A percentile compares a stretch with the other conserved stretches of the same genome.
Conservation (phyloP, 1,140 invertebrate species). For the Trichonephila clavata region DNA sequence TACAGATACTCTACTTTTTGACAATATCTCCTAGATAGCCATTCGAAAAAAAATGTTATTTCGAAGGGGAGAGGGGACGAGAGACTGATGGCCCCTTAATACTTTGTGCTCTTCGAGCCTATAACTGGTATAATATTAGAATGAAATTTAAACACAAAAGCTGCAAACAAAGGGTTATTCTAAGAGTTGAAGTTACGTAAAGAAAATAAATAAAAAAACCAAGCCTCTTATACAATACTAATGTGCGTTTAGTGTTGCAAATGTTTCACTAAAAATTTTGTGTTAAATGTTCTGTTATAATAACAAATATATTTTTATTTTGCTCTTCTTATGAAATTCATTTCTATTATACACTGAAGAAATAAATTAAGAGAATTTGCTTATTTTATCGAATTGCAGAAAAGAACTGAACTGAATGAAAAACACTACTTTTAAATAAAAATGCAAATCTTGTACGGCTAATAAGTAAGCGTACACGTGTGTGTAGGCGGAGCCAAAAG, state of each 20-base stretch:
- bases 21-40: conserved; percentile 2
- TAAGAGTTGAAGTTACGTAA: neutral
- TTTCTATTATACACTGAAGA: too few relatives aligned
- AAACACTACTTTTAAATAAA: too few relatives aligned
- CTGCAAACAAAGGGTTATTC: neutral
- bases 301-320: too few relatives aligned
- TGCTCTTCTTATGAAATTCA: too few relatives aligned
- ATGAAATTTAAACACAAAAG: neutral
- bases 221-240: neutral
- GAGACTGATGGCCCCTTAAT: neutral
- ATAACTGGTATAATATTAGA: neutral
- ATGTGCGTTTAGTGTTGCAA: neutral
- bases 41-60: neutral
- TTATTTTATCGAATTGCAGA: too few relatives aligned
- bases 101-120: neutral
- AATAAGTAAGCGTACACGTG: too few relatives aligned
- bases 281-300: too few relatives aligned
- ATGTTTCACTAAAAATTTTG: too few relatives aligned
- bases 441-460: too few relatives aligned
- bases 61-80: neutral
- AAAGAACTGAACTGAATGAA: too few relatives aligned
- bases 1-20: conserved; percentile 27
- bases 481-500: too few relatives aligned
- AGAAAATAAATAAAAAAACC: neutral
- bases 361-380: too few relatives aligned